Conservation (phyloP, 2,797 vertebrate genomes). For the Tarsius wallacei region DNA sequence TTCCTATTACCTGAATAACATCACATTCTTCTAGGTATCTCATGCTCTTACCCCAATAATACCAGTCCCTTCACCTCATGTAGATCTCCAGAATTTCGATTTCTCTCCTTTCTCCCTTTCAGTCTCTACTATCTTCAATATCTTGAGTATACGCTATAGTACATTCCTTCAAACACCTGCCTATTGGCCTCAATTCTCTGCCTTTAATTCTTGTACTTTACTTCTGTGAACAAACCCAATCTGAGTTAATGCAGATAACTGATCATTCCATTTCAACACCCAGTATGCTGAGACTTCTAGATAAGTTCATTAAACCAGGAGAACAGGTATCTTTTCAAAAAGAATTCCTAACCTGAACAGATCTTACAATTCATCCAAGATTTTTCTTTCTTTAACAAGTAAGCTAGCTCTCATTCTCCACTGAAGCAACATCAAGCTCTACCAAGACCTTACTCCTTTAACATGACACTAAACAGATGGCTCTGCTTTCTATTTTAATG, state of each 20-base stretch:
- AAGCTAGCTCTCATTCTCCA: not conserved
- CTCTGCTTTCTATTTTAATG: constrained; percentile 5
- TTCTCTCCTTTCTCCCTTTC: not conserved
- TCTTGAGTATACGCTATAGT: not conserved
- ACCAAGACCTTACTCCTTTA: not conserved
- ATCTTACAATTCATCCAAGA: not conserved
- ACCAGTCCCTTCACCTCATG: not conserved
- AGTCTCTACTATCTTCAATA: not conserved
- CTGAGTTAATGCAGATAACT: not conserved
- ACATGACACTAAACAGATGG: not conserved
- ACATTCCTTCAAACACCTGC: not conserved
- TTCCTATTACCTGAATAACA: not conserved
- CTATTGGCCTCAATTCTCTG: not conserved
- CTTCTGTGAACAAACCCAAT: not conserved
- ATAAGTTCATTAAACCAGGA: not conserved
- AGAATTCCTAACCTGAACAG: constrained; percentile 27
- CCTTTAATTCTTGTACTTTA: not conserved
- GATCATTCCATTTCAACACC: not conserved
- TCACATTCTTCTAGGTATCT: not conserved
- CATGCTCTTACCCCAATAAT: not conserved
- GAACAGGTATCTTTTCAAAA: constrained; percentile 26
- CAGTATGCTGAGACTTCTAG: not conserved
- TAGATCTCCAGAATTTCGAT: not conserved
- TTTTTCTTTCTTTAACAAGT: constrained; percentile 1
- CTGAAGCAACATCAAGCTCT: not conserved